Conservation (phyloP, 2,888 invertebrate species). For the Acanthosoma haemorrhoidale region DNA sequence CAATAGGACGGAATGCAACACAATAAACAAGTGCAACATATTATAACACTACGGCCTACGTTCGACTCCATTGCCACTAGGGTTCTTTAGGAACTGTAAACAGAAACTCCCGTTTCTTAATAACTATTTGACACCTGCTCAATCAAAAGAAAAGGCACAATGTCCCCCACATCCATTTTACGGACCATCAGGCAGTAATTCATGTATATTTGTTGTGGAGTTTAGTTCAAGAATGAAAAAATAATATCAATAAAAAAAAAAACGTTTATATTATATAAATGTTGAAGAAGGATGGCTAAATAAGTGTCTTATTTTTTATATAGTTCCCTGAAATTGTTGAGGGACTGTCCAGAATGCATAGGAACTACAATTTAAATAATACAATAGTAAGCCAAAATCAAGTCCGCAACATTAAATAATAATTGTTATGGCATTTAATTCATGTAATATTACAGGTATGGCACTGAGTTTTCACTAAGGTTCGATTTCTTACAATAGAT, state of each 20-base stretch:
- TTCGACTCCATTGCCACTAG: constrained; percentile 40
- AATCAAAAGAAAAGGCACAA: constrained; percentile 35
- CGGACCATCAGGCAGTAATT: constrained; percentile 30
- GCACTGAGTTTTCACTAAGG: constrained; percentile 33
- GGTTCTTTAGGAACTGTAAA: constrained; percentile 44
- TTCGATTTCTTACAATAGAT: constrained; percentile 10
- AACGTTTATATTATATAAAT: too few relatives aligned
- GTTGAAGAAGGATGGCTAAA: too few relatives aligned
- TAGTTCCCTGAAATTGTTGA: constrained; percentile 38
- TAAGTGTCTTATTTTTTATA: too few relatives aligned
- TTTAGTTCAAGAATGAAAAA: too few relatives aligned
- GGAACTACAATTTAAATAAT: constrained; percentile 42
- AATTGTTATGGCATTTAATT: constrained; percentile 27
- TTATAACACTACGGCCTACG: constrained; percentile 32
- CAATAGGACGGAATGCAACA: constrained; percentile 29
- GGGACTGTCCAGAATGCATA: constrained; percentile 43
- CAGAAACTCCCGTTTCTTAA: constrained; percentile 39
- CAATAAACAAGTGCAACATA: constrained; percentile 30
- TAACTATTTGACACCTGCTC: constrained; percentile 38
- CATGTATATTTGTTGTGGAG: too few relatives aligned
- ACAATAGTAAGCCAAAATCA: constrained; percentile 26
- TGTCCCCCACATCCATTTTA: constrained; percentile 28
- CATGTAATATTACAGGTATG: constrained; percentile 36
- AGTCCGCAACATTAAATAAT: constrained; percentile 2
- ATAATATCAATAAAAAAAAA: too few relatives aligned